phyloP scores from a whole-genome alignment of 2,888 invertebrate species.

The Tiliacea citrago region DNA sequence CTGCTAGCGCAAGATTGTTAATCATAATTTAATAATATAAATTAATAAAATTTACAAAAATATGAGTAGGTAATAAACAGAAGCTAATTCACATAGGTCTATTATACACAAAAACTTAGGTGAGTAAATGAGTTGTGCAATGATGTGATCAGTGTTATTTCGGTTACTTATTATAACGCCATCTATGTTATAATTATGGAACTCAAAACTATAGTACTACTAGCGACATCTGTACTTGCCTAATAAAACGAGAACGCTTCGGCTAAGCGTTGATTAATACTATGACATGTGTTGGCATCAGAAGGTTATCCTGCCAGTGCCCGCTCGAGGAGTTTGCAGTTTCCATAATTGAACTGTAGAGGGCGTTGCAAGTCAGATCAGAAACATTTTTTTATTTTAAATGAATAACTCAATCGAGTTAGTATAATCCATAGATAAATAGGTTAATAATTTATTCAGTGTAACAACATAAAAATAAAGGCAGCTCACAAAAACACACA shows the following conservation, averaged over 20 bases:
- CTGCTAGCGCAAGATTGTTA: too few relatives aligned
- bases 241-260: background rate
- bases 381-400: background rate
- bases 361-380: conserved; percentile 25
- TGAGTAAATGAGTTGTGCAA: too few relatives aligned
- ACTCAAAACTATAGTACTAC: background rate
- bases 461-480: background rate
- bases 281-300: too few relatives aligned
- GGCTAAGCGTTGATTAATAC: background rate
- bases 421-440: background rate
- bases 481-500: background rate
- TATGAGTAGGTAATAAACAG: too few relatives aligned
- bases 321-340: background rate
- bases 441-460: background rate
- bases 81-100: too few relatives aligned
- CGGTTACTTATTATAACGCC: background rate
- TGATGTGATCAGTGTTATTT: background rate
- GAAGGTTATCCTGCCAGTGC: background rate
- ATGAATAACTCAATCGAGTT: background rate
- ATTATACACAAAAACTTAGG: too few relatives aligned
- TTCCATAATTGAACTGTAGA: conserved; percentile 5
- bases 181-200: conserved; percentile 16
- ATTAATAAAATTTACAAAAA: too few relatives aligned
- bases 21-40: too few relatives aligned
- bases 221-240: conserved; percentile 32